A percentile compares a stretch with the other conserved stretches of the same genome.
Conservation (phyloP, 2,888 invertebrate species). For the Callyntrura sp. region DNA sequence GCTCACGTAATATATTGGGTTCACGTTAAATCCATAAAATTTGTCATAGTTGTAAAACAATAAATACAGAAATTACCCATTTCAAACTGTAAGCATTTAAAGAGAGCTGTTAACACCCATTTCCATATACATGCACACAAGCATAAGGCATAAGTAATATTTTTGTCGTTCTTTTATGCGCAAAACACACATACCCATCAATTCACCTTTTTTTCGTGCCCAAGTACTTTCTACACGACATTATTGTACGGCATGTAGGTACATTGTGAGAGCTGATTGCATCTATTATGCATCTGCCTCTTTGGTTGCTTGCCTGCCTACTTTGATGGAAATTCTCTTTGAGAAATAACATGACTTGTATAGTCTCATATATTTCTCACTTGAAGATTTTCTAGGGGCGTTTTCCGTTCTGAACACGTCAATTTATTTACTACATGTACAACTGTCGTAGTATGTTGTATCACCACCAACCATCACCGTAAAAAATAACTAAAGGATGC, state of each 20-base stretch:
- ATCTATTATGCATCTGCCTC: slow-evolving; percentile 52
- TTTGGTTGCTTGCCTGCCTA: slow-evolving; percentile 45
- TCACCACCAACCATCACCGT: slow-evolving; percentile 58
- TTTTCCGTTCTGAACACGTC: slow-evolving; percentile 75
- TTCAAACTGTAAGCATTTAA: slow-evolving; percentile 50
- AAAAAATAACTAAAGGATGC: slow-evolving; percentile 56
- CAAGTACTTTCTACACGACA: neutral
- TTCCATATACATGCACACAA: slow-evolving; percentile 13
- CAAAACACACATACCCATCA: neutral
- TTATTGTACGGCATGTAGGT: neutral
- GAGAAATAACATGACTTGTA: slow-evolving; percentile 52
- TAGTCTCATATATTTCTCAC: slow-evolving; percentile 55
- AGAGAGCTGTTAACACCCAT: slow-evolving; percentile 65
- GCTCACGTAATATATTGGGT: slow-evolving; percentile 37
- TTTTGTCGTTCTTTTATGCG: neutral
- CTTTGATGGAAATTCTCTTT: slow-evolving; percentile 47
- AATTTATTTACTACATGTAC: slow-evolving; percentile 76
- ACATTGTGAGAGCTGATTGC: slow-evolving; percentile 45
- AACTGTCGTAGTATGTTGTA: slow-evolving; percentile 71
- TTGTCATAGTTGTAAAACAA: slow-evolving; percentile 59
- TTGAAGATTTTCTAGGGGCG: slow-evolving; percentile 76
- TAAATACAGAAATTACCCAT: slow-evolving; percentile 51
- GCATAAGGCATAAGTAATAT: slow-evolving; percentile 16
- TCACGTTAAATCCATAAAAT: slow-evolving; percentile 53
- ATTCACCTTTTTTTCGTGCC: neutral